Conservation (phyloP, 1,140 invertebrate species). For the Trachelipus rathkii region DNA sequence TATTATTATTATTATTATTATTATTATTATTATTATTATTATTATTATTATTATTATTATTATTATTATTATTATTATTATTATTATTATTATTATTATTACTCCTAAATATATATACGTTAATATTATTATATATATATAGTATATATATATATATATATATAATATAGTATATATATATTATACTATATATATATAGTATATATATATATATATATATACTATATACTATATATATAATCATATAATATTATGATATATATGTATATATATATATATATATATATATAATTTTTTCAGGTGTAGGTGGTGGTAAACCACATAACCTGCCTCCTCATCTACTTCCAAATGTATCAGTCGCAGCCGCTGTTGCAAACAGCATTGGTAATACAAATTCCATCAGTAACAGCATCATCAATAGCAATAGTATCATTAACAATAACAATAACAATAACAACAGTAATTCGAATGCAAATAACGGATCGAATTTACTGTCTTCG, state of each 20-base stretch:
- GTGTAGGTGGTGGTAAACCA: constrained; percentile 32
- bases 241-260: neutral
- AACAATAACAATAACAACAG: neutral
- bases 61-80: too few species aligned
- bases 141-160: too few species aligned
- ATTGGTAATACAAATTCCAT: constrained; percentile 23
- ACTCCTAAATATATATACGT: too few species aligned
- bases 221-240: constrained; percentile 7
- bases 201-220: constrained; percentile 1
- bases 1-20: too few species aligned
- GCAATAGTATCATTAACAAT: constrained; percentile 29
- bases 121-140: too few species aligned
- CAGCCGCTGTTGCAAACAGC: constrained; percentile 28
- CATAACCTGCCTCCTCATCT: constrained; percentile 30
- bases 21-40: too few species aligned
- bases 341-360: constrained; percentile 27
- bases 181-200: too few species aligned
- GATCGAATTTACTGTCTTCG: constrained; percentile 19
- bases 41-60: too few species aligned
- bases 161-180: too few species aligned
- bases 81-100: too few species aligned
- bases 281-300: constrained; percentile 18
- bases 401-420: constrained; percentile 26
- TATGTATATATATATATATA: neutral
- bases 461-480: constrained; percentile 16